Conservation (phyloP, 2,888 invertebrate genomes). For the Epirrhoe alternata region DNA sequence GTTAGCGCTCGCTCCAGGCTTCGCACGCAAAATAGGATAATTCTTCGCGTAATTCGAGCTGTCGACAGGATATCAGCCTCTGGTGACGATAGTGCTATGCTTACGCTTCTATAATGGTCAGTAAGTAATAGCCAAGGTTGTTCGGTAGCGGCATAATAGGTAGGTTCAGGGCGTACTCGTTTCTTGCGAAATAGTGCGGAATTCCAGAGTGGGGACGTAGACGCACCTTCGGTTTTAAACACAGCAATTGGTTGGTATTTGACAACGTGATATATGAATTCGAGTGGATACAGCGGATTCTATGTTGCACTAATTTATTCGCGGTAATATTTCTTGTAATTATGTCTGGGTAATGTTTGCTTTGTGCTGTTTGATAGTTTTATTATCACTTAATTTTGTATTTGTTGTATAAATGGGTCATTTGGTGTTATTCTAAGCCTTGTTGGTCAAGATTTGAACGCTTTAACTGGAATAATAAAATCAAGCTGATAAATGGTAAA, state of each 20-base stretch:
- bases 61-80: constrained; percentile 76
- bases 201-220: constrained; percentile 72
- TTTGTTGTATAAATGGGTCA: constrained; percentile 19
- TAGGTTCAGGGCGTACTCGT: constrained; percentile 72
- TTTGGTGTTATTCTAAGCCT: constrained; percentile 18
- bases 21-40: constrained; percentile 72
- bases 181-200: constrained; percentile 71
- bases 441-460: constrained; percentile 7
- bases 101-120: constrained; percentile 66
- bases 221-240: constrained; percentile 69
- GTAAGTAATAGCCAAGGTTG: constrained; percentile 79
- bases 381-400: constrained; percentile 42
- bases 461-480: background rate
- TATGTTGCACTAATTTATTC: constrained; percentile 45
- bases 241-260: constrained; percentile 78
- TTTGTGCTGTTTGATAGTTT: constrained; percentile 42
- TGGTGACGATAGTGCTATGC: constrained; percentile 70
- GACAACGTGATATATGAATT: constrained; percentile 79
- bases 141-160: constrained; percentile 80
- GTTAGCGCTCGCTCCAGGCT: constrained; percentile 69
- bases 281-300: constrained; percentile 41
- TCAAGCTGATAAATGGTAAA: constrained; percentile 1
- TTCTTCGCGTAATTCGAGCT: constrained; percentile 73
- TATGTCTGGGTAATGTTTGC: constrained; percentile 50
- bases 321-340: constrained; percentile 49